These are phyloP conservation scores for Melanotaenia trifasciata DNA, from an alignment of 2,797 vertebrate species.

Conservation along the genomic window DNA sequence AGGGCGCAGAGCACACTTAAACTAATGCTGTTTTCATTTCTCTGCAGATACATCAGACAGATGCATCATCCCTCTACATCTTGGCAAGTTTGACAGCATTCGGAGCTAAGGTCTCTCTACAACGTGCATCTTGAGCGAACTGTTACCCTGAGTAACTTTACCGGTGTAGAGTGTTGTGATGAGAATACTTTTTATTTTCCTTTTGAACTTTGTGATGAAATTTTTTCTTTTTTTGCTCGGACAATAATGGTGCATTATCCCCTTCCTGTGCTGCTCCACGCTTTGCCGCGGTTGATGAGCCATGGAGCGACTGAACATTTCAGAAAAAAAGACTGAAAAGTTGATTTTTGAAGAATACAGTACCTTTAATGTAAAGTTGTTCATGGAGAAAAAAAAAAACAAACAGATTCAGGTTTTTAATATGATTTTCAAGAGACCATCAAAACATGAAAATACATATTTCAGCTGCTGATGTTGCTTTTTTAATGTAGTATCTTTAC, in stretches of 20 bases:
- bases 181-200: constrained; percentile 33
- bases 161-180: constrained; percentile 73
- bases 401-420: constrained; percentile 66
- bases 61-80: constrained; percentile 83
- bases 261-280: constrained; percentile 57
- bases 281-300: constrained; percentile 62
- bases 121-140: constrained; percentile 77
- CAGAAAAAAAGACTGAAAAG: constrained; percentile 60
- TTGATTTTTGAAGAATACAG: constrained; percentile 55
- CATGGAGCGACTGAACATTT: constrained; percentile 57
- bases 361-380: constrained; percentile 82
- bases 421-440: constrained; percentile 56
- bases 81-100: constrained; percentile 84
- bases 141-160: constrained; percentile 71
- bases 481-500: constrained; percentile 20
- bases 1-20: constrained; percentile 40
- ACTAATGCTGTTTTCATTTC: constrained; percentile 84
- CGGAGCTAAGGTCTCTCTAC: constrained; percentile 75
- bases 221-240: constrained; percentile 60
- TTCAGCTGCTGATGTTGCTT: constrained; percentile 58
- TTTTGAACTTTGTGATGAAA: constrained; percentile 56
- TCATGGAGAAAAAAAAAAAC: constrained; percentile 52
- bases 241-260: constrained; percentile 60
- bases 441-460: constrained; percentile 42
- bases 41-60: constrained; percentile 86